Evolutionary conservation across 1,140 invertebrate genomes (phyloP).

Genomic region (Plodia interpunctella): DNA sequence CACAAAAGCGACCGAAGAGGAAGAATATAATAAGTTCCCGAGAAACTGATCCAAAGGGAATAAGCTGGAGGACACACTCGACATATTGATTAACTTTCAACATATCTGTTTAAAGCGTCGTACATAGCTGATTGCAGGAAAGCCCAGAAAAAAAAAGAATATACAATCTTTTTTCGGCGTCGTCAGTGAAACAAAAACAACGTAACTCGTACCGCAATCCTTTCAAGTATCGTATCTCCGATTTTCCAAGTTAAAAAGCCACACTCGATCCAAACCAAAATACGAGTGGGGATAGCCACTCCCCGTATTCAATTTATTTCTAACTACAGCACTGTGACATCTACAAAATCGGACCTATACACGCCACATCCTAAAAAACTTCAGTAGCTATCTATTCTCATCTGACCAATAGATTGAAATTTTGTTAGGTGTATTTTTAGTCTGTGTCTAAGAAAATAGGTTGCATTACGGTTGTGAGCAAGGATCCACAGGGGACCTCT

Average conservation of each 20-base stretch:
- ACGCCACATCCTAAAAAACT: constrained; percentile 21
- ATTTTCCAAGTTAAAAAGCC: constrained; percentile 39
- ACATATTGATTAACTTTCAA: no score
- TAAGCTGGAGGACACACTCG: no score
- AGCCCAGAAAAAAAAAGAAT: no score
- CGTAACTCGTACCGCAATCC: background rate
- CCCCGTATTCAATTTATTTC: constrained; percentile 66
- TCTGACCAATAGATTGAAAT: constrained; percentile 11
- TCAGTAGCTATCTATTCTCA: background rate
- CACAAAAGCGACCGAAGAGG: no score
- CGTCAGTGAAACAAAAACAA: background rate
- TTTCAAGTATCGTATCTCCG: constrained; percentile 26
- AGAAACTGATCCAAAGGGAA: no score
- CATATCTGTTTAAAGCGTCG: no score
- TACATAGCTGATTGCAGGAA: no score
- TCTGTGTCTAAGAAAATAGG: constrained; percentile 28
- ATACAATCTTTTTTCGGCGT: no score
- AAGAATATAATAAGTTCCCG: no score
- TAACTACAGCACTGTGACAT: constrained; percentile 42
- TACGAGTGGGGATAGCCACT: constrained; percentile 33
- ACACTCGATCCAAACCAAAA: constrained; percentile 42
- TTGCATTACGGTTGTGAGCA: constrained; percentile 33
- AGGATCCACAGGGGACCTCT: constrained; percentile 47
- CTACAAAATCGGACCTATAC: constrained; percentile 17
- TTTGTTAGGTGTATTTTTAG: constrained; percentile 8